Base-by-base conservation (phyloP, 2,797 vertebrate species). In the Tamandua tetradactyla region DNA sequence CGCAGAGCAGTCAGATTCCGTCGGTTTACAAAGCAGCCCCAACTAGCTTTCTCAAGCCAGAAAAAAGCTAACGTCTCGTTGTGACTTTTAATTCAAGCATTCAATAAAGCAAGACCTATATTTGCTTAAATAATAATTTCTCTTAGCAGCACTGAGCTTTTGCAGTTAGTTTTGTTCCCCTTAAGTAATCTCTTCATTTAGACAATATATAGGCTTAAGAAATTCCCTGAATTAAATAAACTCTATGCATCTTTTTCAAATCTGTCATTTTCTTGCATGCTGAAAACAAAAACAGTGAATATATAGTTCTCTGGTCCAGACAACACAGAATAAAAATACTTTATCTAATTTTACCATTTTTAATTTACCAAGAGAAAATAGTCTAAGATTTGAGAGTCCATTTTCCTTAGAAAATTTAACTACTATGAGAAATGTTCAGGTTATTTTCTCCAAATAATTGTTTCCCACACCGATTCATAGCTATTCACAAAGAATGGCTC, bases 1-100 rank as follows among this genome's bases (percentile, higher is more conserved):
- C 96, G 96, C 97, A 97, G 98, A 98, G 91, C 81, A 40, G 13
- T 49, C 68, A n/a, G 55, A 69, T 57, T 83, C 55, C 23, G 2
- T 8, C 0, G 25, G 37, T 55, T 86, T 15, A 6, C 44, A 66
- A 80, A 47, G 64, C 15, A 0, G 59, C 18, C 42, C 75, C 52
- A 12, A 3, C 44, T 32, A 47, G 47, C 76, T 42, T 71, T 68
- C 76, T 9, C 47, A 44, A 40, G 27, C 55, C 59, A 18, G 44
- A 30, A 30, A n/a, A 32, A 23, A 12, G 52, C 55, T 27, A 30
- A 76, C 55, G 3, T 52, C 68, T 89, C 68, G 52, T 68, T 14
- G 18, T 47, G 82, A 89, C 82, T 94, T 89, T 86, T 35, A 37
- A 76, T 47, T 62, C 78, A 85, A 87, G 35, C 64, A 22, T 22